Evolutionary conservation across 2,113 vertebrate genomes (phyloP), one percentile per base, ranked within the genome.

Genomic region (Bambusicola thoracicus): DNA sequence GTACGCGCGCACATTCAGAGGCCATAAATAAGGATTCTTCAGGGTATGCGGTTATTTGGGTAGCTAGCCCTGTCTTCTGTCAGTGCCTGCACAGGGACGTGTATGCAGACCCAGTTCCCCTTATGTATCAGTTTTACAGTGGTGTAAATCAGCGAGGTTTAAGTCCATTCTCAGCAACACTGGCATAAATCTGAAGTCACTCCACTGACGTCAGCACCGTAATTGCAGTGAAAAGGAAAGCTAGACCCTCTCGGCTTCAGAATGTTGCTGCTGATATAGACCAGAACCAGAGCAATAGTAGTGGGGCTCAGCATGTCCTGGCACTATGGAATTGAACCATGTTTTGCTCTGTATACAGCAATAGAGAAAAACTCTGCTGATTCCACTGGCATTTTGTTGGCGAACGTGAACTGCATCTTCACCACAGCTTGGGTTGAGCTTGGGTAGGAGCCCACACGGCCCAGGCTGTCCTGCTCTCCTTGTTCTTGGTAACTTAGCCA

Each of bases 21-120:
- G n/a, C 41, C 73, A 88, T 93, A 93, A 95, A 95, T 88, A 53
- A 93, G 27, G 29, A 90, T 92, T 88, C 90, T 34, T 92, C 82
- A 87, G 85, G 73, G 55, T 2, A 13, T 17, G 65, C 72, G 0
- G 13, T n/a, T 59, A 7, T 70, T 91, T 67, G 93, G 82, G 82
- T 86, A 61, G 79, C 48, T 18, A 67, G 43, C 67, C 49, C 87
- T 91, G 89, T 51, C 88, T 96, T 95, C 94, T 65, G 62, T 94
- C 90, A 92, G 70, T 25, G 69, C 65, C 62, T 68, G 79, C 68
- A 34, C 29, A 17, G 11, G 51, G 18, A 49, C 53, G 40, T 75
- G 80, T 70, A 43, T 83, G 85, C 81, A 53, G 46, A 56, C 46
- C n/a, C 63, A 2, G 30, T 65, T 91, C 79, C 46, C 49, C 27